These are phyloP conservation scores for Cyclophora punctaria DNA, from an alignment of 2,888 invertebrate genomes.

Conservation along the genomic window DNA sequence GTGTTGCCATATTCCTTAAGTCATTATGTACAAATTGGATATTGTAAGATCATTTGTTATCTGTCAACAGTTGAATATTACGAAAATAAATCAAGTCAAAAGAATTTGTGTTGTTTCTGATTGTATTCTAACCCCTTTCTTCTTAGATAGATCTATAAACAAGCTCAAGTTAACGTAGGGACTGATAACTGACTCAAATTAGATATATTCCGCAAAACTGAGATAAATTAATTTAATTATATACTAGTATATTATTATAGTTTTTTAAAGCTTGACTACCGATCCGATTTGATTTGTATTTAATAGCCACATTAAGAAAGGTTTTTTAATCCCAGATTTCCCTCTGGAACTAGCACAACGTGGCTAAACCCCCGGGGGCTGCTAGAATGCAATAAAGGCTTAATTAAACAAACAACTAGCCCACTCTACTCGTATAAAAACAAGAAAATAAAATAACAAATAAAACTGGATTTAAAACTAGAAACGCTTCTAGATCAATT, in stretches of 20 bases:
- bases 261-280: too few species aligned
- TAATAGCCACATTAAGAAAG: too few species aligned
- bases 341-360: too few species aligned
- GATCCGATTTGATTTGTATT: too few species aligned
- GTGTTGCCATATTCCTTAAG: constrained; percentile 76
- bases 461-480: constrained; percentile 11
- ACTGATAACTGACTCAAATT: background rate
- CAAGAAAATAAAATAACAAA: background rate
- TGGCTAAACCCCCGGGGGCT: too few species aligned
- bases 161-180: background rate
- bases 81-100: constrained; percentile 70
- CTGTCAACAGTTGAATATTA: constrained; percentile 75
- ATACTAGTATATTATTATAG: background rate
- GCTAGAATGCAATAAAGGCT: background rate
- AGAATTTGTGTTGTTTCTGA: constrained; percentile 36
- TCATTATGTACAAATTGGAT: constrained; percentile 75
- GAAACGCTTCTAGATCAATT: constrained; percentile 25
- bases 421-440: constrained; percentile 8
- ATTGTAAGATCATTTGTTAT: constrained; percentile 75
- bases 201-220: background rate
- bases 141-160: background rate
- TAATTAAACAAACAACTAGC: background rate
- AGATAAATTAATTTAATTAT: background rate
- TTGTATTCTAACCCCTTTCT: constrained; percentile 12
- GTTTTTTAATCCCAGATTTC: too few species aligned